These are phyloP conservation scores for Zygaena filipendulae DNA, from an alignment of 2,888 invertebrate species.

Conservation along the genomic window DNA sequence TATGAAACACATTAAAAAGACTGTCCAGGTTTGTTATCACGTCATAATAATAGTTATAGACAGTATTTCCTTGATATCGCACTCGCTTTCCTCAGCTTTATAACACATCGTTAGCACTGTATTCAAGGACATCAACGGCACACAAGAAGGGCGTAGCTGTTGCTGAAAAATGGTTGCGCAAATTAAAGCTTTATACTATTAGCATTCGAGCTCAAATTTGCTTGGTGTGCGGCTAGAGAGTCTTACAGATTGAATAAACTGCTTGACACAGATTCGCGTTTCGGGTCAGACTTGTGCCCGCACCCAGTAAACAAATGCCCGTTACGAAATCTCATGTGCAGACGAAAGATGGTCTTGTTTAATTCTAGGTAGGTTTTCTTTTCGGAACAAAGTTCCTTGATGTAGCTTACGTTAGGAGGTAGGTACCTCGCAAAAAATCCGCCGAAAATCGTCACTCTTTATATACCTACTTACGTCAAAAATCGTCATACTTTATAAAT, in stretches of 20 bases:
- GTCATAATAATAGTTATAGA: too few relatives aligned
- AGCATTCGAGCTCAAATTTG: slow-evolving; percentile 29
- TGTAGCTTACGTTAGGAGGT: slow-evolving; percentile 12
- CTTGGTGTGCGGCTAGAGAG: slow-evolving; percentile 24
- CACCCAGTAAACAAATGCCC: slow-evolving; percentile 47
- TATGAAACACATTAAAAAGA: too few relatives aligned
- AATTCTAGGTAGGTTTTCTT: too few relatives aligned
- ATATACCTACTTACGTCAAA: too few relatives aligned
- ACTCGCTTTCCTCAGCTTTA: slow-evolving; percentile 3
- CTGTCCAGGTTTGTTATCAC: too few relatives aligned
- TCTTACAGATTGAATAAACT: slow-evolving; percentile 66
- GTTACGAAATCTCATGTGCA: slow-evolving; percentile 48
- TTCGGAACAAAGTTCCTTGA: too few relatives aligned
- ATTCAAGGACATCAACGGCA: slow-evolving; percentile 50
- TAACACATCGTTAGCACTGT: slow-evolving; percentile 32
- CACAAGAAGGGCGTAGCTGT: too few relatives aligned
- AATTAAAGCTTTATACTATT: slow-evolving; percentile 28
- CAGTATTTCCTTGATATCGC: too few relatives aligned
- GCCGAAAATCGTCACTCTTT: too few relatives aligned
- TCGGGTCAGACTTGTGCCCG: slow-evolving; percentile 56
- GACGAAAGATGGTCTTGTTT: slow-evolving; percentile 29
- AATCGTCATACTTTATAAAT: too few relatives aligned
- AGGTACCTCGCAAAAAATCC: slow-evolving; percentile 1
- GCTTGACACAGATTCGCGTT: slow-evolving; percentile 67
- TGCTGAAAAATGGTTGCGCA: too few relatives aligned